Conservation (phyloP, 2,888 invertebrate genomes). For the Nemapogon koenigi region DNA sequence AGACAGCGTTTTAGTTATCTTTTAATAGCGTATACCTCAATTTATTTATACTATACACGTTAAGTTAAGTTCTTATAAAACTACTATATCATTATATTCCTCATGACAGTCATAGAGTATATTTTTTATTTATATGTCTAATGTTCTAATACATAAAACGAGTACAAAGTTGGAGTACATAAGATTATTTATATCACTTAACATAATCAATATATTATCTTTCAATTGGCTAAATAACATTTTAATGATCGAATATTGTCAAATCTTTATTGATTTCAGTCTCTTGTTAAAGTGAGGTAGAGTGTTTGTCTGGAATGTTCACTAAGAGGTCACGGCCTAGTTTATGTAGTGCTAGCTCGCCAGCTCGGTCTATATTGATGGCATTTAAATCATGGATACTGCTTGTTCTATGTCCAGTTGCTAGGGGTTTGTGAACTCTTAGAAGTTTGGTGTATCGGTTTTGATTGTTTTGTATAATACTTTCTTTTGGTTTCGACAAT, state of each 20-base stretch:
- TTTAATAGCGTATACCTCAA: constrained; percentile 14
- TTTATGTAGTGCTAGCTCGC: neutral
- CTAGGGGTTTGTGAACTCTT: constrained; percentile 2
- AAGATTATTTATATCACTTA: constrained; percentile 1
- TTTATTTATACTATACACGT: constrained; percentile 3
- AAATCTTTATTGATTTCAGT: constrained; percentile 10
- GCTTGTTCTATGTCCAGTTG: no score
- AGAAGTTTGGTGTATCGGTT: constrained; percentile 4
- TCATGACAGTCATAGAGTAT: constrained; percentile 5
- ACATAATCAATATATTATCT: neutral
- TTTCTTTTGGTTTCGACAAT: neutral
- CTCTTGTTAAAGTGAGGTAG: constrained; percentile 1
- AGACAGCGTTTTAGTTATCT: constrained; percentile 52
- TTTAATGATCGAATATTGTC: constrained; percentile 1
- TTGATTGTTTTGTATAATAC: constrained; percentile 4
- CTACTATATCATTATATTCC: constrained; percentile 6
- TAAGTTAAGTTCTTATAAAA: constrained; percentile 2
- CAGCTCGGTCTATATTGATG: neutral
- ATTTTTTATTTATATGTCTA: constrained; percentile 5
- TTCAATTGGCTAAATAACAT: neutral
- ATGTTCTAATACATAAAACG: neutral
- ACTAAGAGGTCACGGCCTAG: neutral
- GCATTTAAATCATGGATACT: neutral
- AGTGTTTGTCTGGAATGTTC: neutral
- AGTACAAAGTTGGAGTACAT: neutral